Conservation (phyloP, 1,140 invertebrate genomes). For the Macrobrachium rosenbergii region DNA sequence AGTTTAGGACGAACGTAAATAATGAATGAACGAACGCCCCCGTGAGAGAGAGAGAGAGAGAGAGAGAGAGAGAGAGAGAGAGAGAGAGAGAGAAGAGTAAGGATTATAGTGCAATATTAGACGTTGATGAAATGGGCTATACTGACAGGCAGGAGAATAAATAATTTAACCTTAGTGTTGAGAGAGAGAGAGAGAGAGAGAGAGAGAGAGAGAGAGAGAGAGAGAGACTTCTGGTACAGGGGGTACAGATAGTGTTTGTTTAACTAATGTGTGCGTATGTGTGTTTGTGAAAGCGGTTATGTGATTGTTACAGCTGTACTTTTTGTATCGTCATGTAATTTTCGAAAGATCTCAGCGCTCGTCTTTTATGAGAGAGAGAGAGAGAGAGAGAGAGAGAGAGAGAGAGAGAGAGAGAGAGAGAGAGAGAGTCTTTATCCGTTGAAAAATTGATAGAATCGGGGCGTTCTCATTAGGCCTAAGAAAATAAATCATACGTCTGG, state of each 20-base stretch:
- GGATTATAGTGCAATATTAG: neutral
- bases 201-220: neutral
- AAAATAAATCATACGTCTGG: no score
- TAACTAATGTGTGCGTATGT: constrained; percentile 16
- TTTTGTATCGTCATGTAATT: no score
- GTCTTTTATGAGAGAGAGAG: neutral
- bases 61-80: constrained; percentile 25
- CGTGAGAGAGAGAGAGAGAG: no score
- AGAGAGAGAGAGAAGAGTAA: neutral
- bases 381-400: neutral
- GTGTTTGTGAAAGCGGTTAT: no score
- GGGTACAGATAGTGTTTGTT: neutral
- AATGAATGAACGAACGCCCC: neutral
- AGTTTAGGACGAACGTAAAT: neutral
- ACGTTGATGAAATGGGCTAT: no score
- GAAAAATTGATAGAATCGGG: no score
- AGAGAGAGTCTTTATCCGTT: neutral
- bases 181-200: neutral
- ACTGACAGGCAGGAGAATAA: no score
- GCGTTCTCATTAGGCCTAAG: no score
- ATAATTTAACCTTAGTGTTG: neutral
- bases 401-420: no score
- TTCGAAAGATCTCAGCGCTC: no score
- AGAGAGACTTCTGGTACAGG: neutral
- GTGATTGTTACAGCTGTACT: neutral